Conservation (phyloP, 2,888 invertebrate genomes). For the Sminthurides aquaticus region DNA sequence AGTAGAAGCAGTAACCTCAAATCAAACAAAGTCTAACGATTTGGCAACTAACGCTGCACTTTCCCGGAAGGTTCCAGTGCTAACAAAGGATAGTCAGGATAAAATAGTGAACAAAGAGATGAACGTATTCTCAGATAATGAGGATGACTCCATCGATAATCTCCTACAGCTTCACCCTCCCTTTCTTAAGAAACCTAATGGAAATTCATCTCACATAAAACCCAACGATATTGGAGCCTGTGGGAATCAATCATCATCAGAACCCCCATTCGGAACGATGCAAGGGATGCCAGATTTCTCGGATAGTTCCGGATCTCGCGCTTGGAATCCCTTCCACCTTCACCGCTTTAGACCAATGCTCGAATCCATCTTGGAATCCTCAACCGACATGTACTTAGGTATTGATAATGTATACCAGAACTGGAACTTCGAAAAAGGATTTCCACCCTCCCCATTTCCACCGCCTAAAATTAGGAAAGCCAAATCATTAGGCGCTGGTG, state of each 20-base stretch:
- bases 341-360: constrained; percentile 34
- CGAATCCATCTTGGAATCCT: constrained; percentile 37
- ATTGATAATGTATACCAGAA: constrained; percentile 14
- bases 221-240: constrained; percentile 8
- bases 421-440: constrained; percentile 1
- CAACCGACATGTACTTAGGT: constrained; percentile 15
- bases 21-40: background rate
- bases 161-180: constrained; percentile 28
- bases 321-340: constrained; percentile 29
- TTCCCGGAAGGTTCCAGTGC: background rate
- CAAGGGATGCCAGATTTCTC: background rate
- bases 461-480: background rate
- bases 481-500: background rate
- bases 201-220: background rate
- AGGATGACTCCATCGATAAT: constrained; percentile 36
- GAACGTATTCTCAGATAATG: constrained; percentile 35
- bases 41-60: background rate
- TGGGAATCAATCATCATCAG: background rate
- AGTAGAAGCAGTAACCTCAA: background rate
- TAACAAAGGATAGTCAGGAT: background rate
- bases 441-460: background rate
- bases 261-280: background rate
- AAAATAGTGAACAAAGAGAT: constrained; percentile 7
- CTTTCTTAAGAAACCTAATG: constrained; percentile 8
- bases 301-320: constrained; percentile 13